Conservation (phyloP, 1,140 invertebrate genomes). For the Ylistrum balloti region DNA sequence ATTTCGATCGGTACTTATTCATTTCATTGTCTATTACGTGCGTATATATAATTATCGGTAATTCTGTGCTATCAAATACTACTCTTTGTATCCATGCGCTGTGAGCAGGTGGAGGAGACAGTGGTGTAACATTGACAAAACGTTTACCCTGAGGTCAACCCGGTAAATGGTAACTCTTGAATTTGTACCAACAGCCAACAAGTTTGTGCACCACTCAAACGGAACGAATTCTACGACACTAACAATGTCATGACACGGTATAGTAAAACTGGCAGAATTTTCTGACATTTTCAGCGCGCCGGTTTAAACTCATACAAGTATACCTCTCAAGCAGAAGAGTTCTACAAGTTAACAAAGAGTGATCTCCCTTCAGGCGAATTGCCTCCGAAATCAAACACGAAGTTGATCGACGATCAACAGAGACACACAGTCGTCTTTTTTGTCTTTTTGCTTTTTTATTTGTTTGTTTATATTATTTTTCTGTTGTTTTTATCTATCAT, state of each 20-base stretch:
- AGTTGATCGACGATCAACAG: too few relatives aligned
- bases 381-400: too few relatives aligned
- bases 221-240: constrained; percentile 79
- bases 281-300: neutral
- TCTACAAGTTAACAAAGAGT: neutral
- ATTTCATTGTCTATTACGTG: too few relatives aligned
- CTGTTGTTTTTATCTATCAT: too few relatives aligned
- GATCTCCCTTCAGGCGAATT: too few relatives aligned
- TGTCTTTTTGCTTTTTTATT: too few relatives aligned
- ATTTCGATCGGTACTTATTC: too few relatives aligned
- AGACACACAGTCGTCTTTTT: too few relatives aligned
- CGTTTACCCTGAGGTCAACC: neutral
- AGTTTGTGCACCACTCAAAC: constrained; percentile 74
- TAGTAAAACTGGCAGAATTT: constrained; percentile 62
- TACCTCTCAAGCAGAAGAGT: neutral
- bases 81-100: neutral
- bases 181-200: constrained; percentile 76
- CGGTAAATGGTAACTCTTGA: constrained; percentile 71
- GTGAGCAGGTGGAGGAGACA: too few relatives aligned
- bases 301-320: neutral
- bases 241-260: constrained; percentile 73
- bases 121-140: neutral
- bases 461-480: too few relatives aligned
- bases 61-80: too few relatives aligned
- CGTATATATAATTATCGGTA: too few relatives aligned